Evolutionary conservation across 2,888 invertebrate species (phyloP), one percentile per base, ranked within the genome.

Genomic region (Leucophenga montana): DNA sequence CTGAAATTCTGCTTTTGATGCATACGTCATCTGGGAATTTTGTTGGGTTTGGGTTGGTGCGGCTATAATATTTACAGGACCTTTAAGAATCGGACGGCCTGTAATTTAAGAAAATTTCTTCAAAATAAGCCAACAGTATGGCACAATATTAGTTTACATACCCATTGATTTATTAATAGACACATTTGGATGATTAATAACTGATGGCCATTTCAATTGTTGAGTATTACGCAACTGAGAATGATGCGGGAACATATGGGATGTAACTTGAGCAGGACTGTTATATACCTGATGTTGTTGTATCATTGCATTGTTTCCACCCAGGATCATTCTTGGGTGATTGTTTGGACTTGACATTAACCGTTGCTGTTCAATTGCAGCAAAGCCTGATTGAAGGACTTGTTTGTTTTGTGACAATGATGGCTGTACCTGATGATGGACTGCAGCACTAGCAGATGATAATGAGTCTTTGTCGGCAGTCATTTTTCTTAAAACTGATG

Each of bases 401-500:
- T 62, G 72, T 61, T 78, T 79, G 9, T 66, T 53, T 70, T 68
- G 70, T n/a, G 71, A 68, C 48, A 73, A 71, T 33, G 69, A 74
- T 44, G 68, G 14, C n/a, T 68, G 79, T 50, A 66, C 76, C 62
- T 64, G 73, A 56, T 54, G 77, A 59, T 39, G 67, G 50, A 59
- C 57, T 64, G 53, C n/a, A 18, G 53, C 67, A 66, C 39, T 44
- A 11, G 56, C 70, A 39, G 73, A 57, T 56, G 71, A 61, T 16
- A 70, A 61, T 22, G 91, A 91, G 78, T 95, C 95, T 86, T 95
- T 95, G 81, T 96, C 96, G 1, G 96, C 96, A 6, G 96, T 97
- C 96, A 97, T 96, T 90, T 97, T 97, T 74, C 97, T 92, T 85
- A 97, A 91, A 73, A 97, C 97, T 73, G 97, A 96, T 39, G 97